These are phyloP conservation scores for Diuraphis noxia DNA, from an alignment of 1,140 invertebrate species.

Conservation along the genomic window DNA sequence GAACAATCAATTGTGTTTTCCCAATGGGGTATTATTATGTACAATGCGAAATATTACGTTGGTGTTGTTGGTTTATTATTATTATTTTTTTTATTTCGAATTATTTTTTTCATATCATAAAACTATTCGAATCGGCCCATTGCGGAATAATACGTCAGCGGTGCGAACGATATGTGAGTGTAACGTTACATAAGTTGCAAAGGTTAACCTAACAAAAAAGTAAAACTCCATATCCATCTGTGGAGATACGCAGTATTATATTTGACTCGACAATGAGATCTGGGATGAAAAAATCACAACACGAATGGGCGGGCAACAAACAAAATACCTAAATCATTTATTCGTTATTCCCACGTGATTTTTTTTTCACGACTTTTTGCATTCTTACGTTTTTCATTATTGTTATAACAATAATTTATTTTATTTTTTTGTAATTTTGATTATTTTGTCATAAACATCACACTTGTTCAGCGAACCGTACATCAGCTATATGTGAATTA, in stretches of 20 bases:
- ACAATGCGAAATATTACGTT: background rate
- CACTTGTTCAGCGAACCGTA: constrained; percentile 4
- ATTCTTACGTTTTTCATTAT: background rate
- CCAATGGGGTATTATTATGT: constrained; percentile 8
- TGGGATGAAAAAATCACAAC: background rate
- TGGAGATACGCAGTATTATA: background rate
- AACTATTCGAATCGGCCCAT: background rate
- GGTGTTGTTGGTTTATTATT: background rate
- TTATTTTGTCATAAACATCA: background rate
- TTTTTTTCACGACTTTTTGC: background rate
- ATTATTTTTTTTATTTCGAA: background rate
- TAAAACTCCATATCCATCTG: background rate
- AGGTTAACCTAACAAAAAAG: background rate
- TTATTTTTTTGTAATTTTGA: background rate
- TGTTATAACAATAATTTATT: background rate
- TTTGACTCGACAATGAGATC: background rate
- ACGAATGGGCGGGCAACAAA: background rate
- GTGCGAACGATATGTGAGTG: background rate
- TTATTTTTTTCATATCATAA: background rate
- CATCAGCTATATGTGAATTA: constrained; percentile 15
- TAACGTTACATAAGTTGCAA: background rate
- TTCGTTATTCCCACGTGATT: constrained; percentile 21
- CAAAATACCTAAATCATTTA: background rate
- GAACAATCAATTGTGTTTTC: constrained; percentile 1
- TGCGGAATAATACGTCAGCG: background rate